Evolutionary conservation across 1,140 invertebrate genomes (phyloP), one percentile per base, ranked within the genome.

Genomic region (Mactra quadrangularis): DNA sequence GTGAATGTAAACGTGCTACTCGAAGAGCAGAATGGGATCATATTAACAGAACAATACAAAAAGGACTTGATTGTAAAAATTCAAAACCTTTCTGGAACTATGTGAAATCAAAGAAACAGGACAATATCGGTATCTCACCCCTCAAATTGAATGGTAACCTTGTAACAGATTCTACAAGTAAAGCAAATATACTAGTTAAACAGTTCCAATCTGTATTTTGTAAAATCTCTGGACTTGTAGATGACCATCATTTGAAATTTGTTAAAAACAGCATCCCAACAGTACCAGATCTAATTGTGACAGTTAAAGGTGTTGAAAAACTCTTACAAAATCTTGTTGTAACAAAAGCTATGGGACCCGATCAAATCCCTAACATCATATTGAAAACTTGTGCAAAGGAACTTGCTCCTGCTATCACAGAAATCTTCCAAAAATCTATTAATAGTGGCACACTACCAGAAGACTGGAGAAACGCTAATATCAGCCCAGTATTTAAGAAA

Each of bases 191-290:
- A 15, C 31, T 79, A 41, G 25, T 79, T 0, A 22, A 79, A 15
- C 68, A 82, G 35, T 75, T 85, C 52, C 19, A 74, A 33, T 85
- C 77, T 19, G 78, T 85, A n/a, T 85, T 85, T 27, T 75, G 71
- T 0, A 74, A 52, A 50, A 27, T 47, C 9, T 15, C 50, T 27
- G 15, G 22, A n/a, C 4, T 3, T 9, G 13, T 33, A 13, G 13
- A 55, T 57, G 25, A 57, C 22, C 4, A 3, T 11, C 1, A 35
- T 1, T 31, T 35, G 19, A 62, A 3, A 19, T n/a, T 17, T 19
- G 27, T 50, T 62, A 35, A 7, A 13, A 19, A 50, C 6, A n/a
- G n/a, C 0, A 45, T 64, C 13, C 59, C 41, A 6, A 9, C 41
- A 45, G n/a, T n/a, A n/a, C n/a, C n/a, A n/a, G n/a, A n/a, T n/a